Evolutionary conservation across 2,888 invertebrate genomes (phyloP).

Genomic region (Selenia dentaria): DNA sequence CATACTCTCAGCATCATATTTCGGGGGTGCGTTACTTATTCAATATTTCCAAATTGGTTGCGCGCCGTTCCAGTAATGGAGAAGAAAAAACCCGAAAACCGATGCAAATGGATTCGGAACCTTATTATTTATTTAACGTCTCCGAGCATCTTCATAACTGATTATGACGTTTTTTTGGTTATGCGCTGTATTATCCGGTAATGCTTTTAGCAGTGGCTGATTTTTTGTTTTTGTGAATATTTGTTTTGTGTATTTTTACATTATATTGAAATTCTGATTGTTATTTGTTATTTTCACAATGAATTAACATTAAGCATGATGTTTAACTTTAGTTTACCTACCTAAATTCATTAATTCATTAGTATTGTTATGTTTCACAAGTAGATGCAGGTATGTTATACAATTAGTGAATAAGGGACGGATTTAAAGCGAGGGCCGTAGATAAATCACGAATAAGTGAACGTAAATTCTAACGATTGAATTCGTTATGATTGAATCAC

Average conservation of each 20-base stretch:
- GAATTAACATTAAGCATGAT: too few species aligned
- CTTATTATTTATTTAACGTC: conserved; percentile 71
- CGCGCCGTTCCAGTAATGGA: conserved; percentile 63
- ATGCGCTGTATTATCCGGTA: conserved; percentile 34
- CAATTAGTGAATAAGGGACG: too few species aligned
- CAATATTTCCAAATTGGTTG: conserved; percentile 80
- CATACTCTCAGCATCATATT: conserved; percentile 60
- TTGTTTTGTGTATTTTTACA: neutral
- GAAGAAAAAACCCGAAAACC: conserved; percentile 68
- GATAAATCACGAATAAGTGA: too few species aligned
- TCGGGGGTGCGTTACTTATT: conserved; percentile 71
- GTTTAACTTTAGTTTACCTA: too few species aligned
- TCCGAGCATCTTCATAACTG: conserved; percentile 48
- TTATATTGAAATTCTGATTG: too few species aligned
- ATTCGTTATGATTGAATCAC: too few species aligned
- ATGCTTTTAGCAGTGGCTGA: conserved; percentile 23
- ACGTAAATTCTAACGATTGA: too few species aligned
- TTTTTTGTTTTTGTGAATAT: neutral
- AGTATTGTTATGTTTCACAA: too few species aligned
- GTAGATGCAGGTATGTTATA: too few species aligned
- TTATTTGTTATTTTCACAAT: too few species aligned
- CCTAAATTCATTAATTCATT: too few species aligned
- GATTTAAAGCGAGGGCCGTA: too few species aligned
- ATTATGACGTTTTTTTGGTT: conserved; percentile 31
- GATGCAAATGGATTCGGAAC: conserved; percentile 72